phyloP scores from a whole-genome alignment of 2,888 invertebrate species.

The Ommatoiulus sabulosus region DNA sequence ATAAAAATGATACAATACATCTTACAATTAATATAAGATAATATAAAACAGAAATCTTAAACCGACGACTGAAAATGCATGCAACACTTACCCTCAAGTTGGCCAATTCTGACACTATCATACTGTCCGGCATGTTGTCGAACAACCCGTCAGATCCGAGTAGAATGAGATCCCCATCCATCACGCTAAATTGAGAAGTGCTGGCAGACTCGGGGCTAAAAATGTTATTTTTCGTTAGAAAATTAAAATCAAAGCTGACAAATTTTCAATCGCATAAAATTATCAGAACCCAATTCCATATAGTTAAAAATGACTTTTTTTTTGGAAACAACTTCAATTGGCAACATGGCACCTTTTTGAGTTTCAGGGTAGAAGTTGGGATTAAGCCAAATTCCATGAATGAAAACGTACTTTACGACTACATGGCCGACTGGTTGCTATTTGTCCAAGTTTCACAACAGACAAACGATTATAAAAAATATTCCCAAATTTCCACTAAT shows the following conservation, averaged over 20 bases:
- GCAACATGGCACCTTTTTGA: not conserved
- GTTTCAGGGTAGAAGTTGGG: not conserved
- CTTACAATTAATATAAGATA: no score
- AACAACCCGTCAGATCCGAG: conserved; percentile 98
- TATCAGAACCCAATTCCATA: not conserved
- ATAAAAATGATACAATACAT: no score
- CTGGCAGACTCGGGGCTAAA: conserved; percentile 89
- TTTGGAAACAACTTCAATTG: not conserved
- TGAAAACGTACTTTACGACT: no score
- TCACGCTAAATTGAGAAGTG: conserved; percentile 86
- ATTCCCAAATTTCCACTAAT: no score
- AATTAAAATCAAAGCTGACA: conserved; percentile 53
- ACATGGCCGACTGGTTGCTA: no score
- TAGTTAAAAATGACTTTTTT: conserved; percentile 15
- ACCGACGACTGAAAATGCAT: no score
- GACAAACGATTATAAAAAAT: no score
- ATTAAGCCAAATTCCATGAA: not conserved
- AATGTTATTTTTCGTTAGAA: not conserved
- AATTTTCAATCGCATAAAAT: not conserved
- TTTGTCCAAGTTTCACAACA: no score
- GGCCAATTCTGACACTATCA: conserved; percentile 87
- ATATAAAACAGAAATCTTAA: no score
- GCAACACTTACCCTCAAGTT: conserved; percentile 66
- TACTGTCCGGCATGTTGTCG: conserved; percentile 94
- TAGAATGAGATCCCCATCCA: conserved; percentile 90